Conservation (phyloP, 2,888 invertebrate species). For the Lasioglossum lativentre region DNA sequence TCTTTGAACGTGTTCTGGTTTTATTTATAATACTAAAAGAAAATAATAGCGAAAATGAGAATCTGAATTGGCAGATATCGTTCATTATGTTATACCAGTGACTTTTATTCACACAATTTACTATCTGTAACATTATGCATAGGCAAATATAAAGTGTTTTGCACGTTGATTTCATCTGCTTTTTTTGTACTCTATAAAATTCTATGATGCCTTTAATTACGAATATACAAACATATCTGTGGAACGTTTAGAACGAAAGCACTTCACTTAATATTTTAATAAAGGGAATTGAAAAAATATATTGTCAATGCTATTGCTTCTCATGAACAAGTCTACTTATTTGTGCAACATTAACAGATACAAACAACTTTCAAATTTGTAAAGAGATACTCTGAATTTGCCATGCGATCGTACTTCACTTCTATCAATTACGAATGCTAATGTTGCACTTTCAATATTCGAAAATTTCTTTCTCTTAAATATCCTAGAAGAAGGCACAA, state of each 20-base stretch:
- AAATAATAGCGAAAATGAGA: constrained; percentile 23
- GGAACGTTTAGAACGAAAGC: constrained; percentile 41
- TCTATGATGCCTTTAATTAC: constrained; percentile 37
- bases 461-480: constrained; percentile 12
- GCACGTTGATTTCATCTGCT: background rate
- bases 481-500: constrained; percentile 30
- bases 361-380: background rate
- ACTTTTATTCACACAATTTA: constrained; percentile 14
- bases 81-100: constrained; percentile 10
- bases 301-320: constrained; percentile 69
- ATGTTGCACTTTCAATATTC: constrained; percentile 33
- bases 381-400: background rate
- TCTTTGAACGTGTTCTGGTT: background rate
- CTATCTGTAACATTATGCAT: background rate
- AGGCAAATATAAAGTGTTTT: constrained; percentile 13
- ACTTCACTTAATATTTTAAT: constrained; percentile 28
- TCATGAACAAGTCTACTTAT: constrained; percentile 50
- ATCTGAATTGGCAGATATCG: background rate
- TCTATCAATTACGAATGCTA: background rate
- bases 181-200: constrained; percentile 1
- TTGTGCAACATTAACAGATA: constrained; percentile 40
- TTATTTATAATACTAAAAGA: background rate
- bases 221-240: constrained; percentile 29
- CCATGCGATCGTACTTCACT: background rate
- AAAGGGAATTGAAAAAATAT: constrained; percentile 20